Conservation (phyloP, 2,888 invertebrate species). For the Hesperia comma region DNA sequence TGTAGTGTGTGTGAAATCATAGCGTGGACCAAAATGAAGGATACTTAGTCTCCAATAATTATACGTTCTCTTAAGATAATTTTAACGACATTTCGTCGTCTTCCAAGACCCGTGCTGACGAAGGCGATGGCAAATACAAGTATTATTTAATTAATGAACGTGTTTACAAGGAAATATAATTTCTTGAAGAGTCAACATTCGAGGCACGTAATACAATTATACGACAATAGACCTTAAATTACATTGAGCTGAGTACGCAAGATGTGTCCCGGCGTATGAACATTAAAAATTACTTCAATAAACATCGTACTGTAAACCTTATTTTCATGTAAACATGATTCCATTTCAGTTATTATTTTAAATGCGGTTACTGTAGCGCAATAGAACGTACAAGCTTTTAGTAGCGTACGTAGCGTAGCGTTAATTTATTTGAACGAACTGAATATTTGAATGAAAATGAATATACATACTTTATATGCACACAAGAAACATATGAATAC, state of each 20-base stretch:
- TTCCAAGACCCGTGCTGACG: no score
- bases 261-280: slow-evolving; percentile 62
- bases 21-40: no score
- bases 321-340: neutral
- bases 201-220: slow-evolving; percentile 67
- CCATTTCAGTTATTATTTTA: neutral
- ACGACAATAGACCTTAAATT: slow-evolving; percentile 66
- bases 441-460: no score
- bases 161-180: slow-evolving; percentile 65
- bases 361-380: neutral
- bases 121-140: no score
- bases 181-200: slow-evolving; percentile 53
- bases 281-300: slow-evolving; percentile 55
- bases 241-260: slow-evolving; percentile 53
- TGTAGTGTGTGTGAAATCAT: no score
- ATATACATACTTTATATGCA: no score
- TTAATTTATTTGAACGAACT: no score
- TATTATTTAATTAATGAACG: slow-evolving; percentile 47
- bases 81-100: no score
- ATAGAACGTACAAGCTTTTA: slow-evolving; percentile 20
- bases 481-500: no score
- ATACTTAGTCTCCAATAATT: no score
- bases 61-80: no score
- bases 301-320: slow-evolving; percentile 1
- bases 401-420: neutral